Evolutionary conservation across 2,797 vertebrate species (phyloP), one percentile per base, ranked within the genome.

Genomic region (Phoebastria nigripes): DNA sequence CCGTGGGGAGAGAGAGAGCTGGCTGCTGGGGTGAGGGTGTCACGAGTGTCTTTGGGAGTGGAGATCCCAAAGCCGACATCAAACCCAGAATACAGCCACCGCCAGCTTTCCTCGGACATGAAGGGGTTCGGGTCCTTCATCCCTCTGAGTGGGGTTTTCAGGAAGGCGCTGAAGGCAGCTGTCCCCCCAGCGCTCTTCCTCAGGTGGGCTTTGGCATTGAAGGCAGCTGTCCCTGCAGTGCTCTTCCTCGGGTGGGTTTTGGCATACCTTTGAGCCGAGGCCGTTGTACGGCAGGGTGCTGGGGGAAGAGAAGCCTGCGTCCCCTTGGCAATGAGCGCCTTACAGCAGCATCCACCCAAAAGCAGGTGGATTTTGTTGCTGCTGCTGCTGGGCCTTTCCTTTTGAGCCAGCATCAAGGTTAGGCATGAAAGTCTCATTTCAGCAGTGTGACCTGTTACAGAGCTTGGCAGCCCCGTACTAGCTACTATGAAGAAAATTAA

Each of bases 51-150:
- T 24, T 35, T 0, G 15, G 17, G 39, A 2, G 2, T 1, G 47
- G 39, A 33, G 70, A 33, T 18, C 26, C 29, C 6, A 3, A 19
- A 79, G 62, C 7, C 9, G 24, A 3, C 54, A 3, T 7, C 12
- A 7, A 1, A 18, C n/a, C 14, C 6, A 0, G 33, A 9, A 17
- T 6, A 1, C 5, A 52, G 41, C 26, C 1, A 3, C 26, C 5
- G 0, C 15, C 39, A 2, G 63, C 59, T 42, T 44, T 70, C 14
- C 62, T 15, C 1, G 4, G 42, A 0, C 1, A 0, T 2, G 25
- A 10, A 8, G 39, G 18, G 12, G 1, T 12, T 55, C 2, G 8
- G 9, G 33, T 26, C 17, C 25, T 19, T 28, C 41, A 7, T 51
- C 18, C 6, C 8, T 29, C 7, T 2, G 35, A 21, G 19, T 0